Evolutionary conservation across 23 tunicate genomes (phyloP).

Genomic region (Styela clava): DNA sequence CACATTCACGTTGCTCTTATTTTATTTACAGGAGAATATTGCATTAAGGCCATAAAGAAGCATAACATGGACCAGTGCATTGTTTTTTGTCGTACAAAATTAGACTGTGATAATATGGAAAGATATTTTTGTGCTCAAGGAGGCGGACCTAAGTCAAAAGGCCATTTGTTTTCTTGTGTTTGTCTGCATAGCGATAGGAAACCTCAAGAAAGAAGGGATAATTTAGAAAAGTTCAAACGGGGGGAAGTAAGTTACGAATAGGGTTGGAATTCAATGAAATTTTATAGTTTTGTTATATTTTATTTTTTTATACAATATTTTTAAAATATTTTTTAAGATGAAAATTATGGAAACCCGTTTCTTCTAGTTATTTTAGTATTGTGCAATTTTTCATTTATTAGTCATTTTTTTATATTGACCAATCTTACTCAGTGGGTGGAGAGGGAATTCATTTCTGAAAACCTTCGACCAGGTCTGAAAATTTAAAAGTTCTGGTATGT

Average conservation of each 20-base stretch:
- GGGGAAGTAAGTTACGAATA: slow-evolving; percentile 26
- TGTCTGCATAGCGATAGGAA: slow-evolving; percentile 89
- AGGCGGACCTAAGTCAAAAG: slow-evolving; percentile 61
- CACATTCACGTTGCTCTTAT: too few relatives aligned
- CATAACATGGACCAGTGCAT: slow-evolving; percentile 96
- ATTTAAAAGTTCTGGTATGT: too few relatives aligned
- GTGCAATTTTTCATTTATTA: too few relatives aligned
- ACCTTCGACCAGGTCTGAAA: too few relatives aligned
- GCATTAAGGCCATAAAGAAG: slow-evolving; percentile 68
- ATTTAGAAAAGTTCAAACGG: slow-evolving; percentile 70
- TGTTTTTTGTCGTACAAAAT: slow-evolving; percentile 87
- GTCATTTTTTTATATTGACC: too few relatives aligned
- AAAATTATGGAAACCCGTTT: too few relatives aligned
- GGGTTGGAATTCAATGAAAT: not conserved
- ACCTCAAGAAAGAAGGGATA: slow-evolving; percentile 72
- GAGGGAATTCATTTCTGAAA: too few relatives aligned
- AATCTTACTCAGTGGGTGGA: too few relatives aligned
- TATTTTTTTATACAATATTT: too few relatives aligned
- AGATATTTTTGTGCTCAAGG: slow-evolving; percentile 53
- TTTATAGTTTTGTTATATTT: not conserved
- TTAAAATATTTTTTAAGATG: too few relatives aligned
- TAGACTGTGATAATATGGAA: slow-evolving; percentile 94
- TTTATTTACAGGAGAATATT: slow-evolving; percentile 67
- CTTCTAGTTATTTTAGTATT: too few relatives aligned
- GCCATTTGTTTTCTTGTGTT: slow-evolving; percentile 70